phyloP scores from a whole-genome alignment of 1,140 invertebrate genomes.

The Drosophila aff. region DNA sequence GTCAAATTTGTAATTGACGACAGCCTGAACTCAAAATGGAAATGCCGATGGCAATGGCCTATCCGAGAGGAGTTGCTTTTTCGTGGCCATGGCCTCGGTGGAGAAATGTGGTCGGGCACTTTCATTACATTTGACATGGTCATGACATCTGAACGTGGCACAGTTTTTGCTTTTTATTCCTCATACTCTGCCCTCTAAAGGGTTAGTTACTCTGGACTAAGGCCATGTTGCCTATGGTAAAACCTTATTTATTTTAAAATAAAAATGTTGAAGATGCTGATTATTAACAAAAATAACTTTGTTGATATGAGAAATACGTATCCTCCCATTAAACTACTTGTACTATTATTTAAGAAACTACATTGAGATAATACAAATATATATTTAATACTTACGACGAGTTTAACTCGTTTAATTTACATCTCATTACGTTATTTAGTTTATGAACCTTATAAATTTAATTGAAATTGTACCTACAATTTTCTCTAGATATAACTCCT shows the following conservation, averaged over 20 bases:
- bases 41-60: slow-evolving; percentile 25
- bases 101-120: slow-evolving; percentile 65
- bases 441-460: too few relatives aligned
- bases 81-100: slow-evolving; percentile 24
- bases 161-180: slow-evolving; percentile 39
- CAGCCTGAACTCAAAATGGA: slow-evolving; percentile 30
- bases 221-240: neutral
- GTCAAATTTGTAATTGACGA: slow-evolving; percentile 76
- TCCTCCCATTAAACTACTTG: too few relatives aligned
- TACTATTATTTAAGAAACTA: too few relatives aligned
- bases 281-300: too few relatives aligned
- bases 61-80: slow-evolving; percentile 41
- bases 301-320: too few relatives aligned
- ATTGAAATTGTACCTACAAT: neutral
- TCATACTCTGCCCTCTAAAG: slow-evolving; percentile 2
- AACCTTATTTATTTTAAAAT: too few relatives aligned
- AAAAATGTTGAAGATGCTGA: too few relatives aligned
- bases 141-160: slow-evolving; percentile 68
- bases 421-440: neutral
- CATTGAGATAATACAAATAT: too few relatives aligned
- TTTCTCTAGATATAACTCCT: neutral
- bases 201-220: neutral
- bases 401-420: too few relatives aligned
- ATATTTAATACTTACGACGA: neutral
- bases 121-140: slow-evolving; percentile 73